These are phyloP conservation scores for Pristionchus maxplancki DNA, from an alignment of 2,888 invertebrate genomes.

Conservation along the genomic window DNA sequence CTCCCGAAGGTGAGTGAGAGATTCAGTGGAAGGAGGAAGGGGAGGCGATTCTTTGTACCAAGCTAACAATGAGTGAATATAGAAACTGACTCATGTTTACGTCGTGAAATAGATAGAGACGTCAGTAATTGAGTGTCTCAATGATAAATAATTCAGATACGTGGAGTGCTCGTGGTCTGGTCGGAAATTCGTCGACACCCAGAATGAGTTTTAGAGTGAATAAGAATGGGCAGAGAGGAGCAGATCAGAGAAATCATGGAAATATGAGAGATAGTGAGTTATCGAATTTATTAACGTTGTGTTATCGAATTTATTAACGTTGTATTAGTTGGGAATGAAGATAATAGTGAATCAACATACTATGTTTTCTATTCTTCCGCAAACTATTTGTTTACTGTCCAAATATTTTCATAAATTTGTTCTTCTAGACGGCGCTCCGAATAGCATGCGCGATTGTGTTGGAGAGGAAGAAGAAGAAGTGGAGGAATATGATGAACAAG, in stretches of 20 bases:
- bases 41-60: not conserved
- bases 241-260: not conserved
- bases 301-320: not conserved
- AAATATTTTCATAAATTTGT: too few relatives aligned
- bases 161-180: not conserved
- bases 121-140: too few relatives aligned
- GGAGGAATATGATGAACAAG: conserved; percentile 25
- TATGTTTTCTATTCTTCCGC: too few relatives aligned
- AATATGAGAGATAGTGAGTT: not conserved
- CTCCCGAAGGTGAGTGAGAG: not conserved
- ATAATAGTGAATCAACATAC: too few relatives aligned
- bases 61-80: not conserved
- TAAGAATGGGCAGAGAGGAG: conserved; percentile 30
- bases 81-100: not conserved
- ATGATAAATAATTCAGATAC: conserved; percentile 1
- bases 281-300: not conserved
- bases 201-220: not conserved
- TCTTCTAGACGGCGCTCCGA: not conserved
- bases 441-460: not conserved
- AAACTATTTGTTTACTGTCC: too few relatives aligned
- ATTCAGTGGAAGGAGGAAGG: not conserved
- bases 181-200: not conserved
- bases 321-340: too few relatives aligned
- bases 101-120: too few relatives aligned
- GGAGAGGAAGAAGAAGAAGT: conserved; percentile 21